Percentiles rank a stretch among this genome's conserved stretches.
Evolutionary conservation across 2,888 invertebrate genomes (phyloP).

Genomic region (Odontomyia ornata): DNA sequence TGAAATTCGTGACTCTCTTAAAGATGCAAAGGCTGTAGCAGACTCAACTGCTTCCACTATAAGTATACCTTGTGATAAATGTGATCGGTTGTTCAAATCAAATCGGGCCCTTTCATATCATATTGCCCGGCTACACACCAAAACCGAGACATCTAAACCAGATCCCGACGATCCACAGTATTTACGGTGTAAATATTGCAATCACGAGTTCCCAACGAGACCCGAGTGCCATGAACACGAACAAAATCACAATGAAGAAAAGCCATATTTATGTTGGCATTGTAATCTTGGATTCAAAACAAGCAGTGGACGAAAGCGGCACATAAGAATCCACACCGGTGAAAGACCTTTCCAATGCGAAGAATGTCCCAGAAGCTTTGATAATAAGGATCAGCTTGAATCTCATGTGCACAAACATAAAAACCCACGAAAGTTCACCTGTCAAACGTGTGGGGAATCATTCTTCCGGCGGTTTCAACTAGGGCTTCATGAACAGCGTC

Average conservation of each 20-base stretch:
- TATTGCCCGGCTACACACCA: slow-evolving; percentile 24
- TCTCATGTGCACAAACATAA: slow-evolving; percentile 50
- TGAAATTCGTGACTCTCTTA: neutral
- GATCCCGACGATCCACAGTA: slow-evolving; percentile 29
- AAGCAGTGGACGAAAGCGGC: slow-evolving; percentile 49
- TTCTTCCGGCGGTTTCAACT: slow-evolving; percentile 30
- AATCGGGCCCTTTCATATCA: slow-evolving; percentile 5
- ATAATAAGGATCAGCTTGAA: slow-evolving; percentile 48
- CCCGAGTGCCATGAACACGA: slow-evolving; percentile 11
- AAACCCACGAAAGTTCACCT: slow-evolving; percentile 49
- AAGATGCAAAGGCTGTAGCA: neutral
- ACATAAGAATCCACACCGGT: slow-evolving; percentile 50
- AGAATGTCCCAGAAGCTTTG: slow-evolving; percentile 47
- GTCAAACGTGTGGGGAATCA: slow-evolving; percentile 48
- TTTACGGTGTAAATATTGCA: slow-evolving; percentile 26
- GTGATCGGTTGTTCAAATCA: slow-evolving; percentile 6
- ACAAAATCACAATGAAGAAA: slow-evolving; percentile 41
- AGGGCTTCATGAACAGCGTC: slow-evolving; percentile 14
- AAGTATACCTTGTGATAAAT: slow-evolving; percentile 6
- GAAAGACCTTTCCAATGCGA: slow-evolving; percentile 51
- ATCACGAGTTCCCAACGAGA: neutral
- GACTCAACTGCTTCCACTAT: too few species aligned
- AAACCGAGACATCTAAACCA: neutral
- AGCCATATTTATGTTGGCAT: slow-evolving; percentile 47
- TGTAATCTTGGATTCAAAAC: slow-evolving; percentile 50